Base-by-base conservation (phyloP, 1,140 invertebrate species). In the Gonatopus flavifemur region DNA sequence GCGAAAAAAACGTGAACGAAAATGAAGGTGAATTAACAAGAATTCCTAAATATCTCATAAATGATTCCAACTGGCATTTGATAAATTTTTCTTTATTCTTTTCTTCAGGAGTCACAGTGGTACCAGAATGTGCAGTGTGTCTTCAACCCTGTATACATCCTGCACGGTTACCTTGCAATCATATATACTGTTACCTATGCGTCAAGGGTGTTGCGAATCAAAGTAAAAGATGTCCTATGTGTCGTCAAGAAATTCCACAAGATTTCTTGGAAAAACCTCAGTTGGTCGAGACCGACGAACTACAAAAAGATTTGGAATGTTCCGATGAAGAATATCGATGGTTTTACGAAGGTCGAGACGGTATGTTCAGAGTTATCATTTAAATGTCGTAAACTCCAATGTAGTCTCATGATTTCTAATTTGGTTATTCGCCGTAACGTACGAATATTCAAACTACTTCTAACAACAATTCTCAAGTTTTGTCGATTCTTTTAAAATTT, bases 121-220 rank as follows among this genome's bases (percentile, higher is more conserved):
- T 64, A 28, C 67, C 78, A 25, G 93, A 97, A 72, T 98, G 95
- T 82, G 88, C 94, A 25, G 88, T 98, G 12, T 98, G 95, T 73
- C 79, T 96, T 25, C 93, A 96, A 77, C 82, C 84, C 21, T 92
- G 88, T 68, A 84, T 95, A 49, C 90, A 96, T 78, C 94, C 94
- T 42, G 89, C 88, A 13, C 80, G 89, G 70, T 78, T 98, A 21
- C 94, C 94, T 1, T 98, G 94, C 77, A 86, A 85, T n/a, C 95
- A 98, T 72, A 86, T 96, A 37, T 98, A 98, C 74, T 98, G 95
- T 77, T 98, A 93, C 70, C 80, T 98, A 8, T 98, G 96, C 74
- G 87, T 96, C 2, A 98, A 98, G 81, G 94, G 94, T 18, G 88
- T 93, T 49, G 90, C 91, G 5, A 88, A 89, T 66, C 89, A 90